Evolutionary conservation across 1,140 invertebrate genomes (phyloP).

Genomic region (Campodea augens): DNA sequence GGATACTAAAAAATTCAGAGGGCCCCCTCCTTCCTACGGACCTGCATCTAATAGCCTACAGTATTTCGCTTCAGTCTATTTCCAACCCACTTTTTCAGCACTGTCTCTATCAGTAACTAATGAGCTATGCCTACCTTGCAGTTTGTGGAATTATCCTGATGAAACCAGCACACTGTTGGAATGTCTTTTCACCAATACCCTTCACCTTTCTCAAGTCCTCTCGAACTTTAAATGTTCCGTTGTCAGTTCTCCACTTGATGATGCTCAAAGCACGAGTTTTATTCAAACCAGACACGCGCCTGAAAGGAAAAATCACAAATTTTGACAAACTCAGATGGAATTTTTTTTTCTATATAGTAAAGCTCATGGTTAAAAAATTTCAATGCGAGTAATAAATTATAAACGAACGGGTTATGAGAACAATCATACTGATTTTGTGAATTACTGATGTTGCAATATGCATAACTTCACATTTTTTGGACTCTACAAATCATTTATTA

Average conservation of each 20-base stretch:
- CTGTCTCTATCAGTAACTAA: too few relatives aligned
- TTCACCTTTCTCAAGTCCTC: slow-evolving; percentile 51
- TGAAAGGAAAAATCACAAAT: slow-evolving; percentile 20
- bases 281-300: slow-evolving; percentile 60
- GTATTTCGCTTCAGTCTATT: too few relatives aligned
- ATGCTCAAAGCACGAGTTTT: slow-evolving; percentile 51
- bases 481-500: too few relatives aligned
- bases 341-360: slow-evolving; percentile 8
- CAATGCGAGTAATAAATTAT: too few relatives aligned
- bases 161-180: slow-evolving; percentile 78
- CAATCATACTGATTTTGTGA: slow-evolving; percentile 9
- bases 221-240: slow-evolving; percentile 48
- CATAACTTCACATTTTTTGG: too few relatives aligned
- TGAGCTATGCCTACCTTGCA: too few relatives aligned
- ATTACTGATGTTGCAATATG: too few relatives aligned
- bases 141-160: slow-evolving; percentile 44
- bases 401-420: slow-evolving; percentile 4
- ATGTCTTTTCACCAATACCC: slow-evolving; percentile 61
- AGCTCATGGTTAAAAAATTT: background rate
- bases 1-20: too few relatives aligned
- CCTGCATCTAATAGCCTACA: too few relatives aligned
- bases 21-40: too few relatives aligned
- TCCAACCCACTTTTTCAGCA: too few relatives aligned
- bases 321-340: slow-evolving; percentile 1
- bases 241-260: slow-evolving; percentile 45